phyloP scores from a whole-genome alignment of 2,113 vertebrate genomes.

The Dasyprocta punctata region DNA sequence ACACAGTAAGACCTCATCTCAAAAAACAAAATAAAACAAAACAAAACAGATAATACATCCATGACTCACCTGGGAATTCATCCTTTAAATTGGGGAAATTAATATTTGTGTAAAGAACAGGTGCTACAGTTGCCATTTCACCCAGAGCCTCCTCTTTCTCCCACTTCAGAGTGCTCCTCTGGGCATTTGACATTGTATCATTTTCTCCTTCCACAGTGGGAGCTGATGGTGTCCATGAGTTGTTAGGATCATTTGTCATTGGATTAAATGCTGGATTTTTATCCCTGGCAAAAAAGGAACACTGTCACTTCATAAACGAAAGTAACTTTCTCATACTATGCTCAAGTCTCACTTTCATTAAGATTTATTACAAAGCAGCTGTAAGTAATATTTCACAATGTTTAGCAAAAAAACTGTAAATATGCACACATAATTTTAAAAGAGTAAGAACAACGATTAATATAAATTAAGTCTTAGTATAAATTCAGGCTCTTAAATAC shows the following conservation, averaged over 20 bases:
- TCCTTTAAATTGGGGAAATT: slow-evolving; percentile 95
- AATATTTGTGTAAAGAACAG: slow-evolving; percentile 97
- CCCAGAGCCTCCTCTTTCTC: slow-evolving; percentile 97
- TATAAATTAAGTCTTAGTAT: not conserved
- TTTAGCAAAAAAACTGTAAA: not conserved
- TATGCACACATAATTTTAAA: not conserved
- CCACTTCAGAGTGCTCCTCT: slow-evolving; percentile 97
- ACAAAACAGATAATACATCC: not conserved
- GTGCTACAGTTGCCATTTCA: slow-evolving; percentile 96
- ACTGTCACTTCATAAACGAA: slow-evolving; percentile 15
- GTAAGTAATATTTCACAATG: not conserved
- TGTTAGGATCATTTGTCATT: slow-evolving; percentile 89
- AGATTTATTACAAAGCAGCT: not conserved
- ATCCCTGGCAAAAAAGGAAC: slow-evolving; percentile 87
- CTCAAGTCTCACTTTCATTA: not conserved
- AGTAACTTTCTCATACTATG: not conserved
- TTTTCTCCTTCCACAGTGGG: slow-evolving; percentile 89
- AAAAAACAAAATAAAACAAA: not conserved
- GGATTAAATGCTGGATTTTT: slow-evolving; percentile 91
- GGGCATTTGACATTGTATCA: slow-evolving; percentile 94
- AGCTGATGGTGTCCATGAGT: slow-evolving; percentile 89
- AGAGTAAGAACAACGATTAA: not conserved
- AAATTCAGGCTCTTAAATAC: slow-evolving; percentile 73
- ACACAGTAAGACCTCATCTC: not conserved
- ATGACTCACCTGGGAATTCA: slow-evolving; percentile 92